phyloP scores from a whole-genome alignment of 2,113 vertebrate genomes.

The Microcebus lehilahytsara region DNA sequence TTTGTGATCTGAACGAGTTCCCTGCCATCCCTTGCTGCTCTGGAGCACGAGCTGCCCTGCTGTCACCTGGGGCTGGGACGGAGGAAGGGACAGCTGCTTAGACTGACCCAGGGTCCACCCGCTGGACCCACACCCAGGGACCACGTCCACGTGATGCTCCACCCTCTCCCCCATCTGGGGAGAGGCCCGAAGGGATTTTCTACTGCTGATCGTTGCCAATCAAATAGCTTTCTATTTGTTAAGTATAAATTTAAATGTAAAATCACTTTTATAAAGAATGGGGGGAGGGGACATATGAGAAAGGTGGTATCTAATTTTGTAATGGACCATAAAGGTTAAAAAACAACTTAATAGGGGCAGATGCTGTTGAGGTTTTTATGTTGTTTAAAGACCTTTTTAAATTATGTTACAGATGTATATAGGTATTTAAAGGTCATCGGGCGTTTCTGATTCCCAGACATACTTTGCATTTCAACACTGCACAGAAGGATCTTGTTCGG shows the following conservation, averaged over 20 bases:
- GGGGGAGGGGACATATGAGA: constrained; percentile 65
- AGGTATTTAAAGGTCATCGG: constrained; percentile 54
- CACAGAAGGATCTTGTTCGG: rapidly evolving
- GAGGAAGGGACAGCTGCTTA: neutral
- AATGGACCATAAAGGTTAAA: constrained; percentile 60
- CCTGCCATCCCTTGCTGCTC: neutral
- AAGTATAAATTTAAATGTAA: constrained; percentile 52
- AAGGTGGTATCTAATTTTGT: constrained; percentile 79
- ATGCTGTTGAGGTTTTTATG: constrained; percentile 55
- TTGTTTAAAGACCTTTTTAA: constrained; percentile 63
- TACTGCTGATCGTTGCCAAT: constrained; percentile 53
- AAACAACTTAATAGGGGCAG: constrained; percentile 12
- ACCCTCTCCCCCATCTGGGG: neutral
- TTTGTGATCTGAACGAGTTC: constrained; percentile 86
- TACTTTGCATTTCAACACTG: neutral
- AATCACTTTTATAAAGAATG: constrained; percentile 61
- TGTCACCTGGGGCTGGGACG: neutral
- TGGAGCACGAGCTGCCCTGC: rapidly evolving
- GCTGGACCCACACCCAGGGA: neutral
- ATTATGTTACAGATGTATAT: constrained; percentile 63
- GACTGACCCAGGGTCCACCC: neutral
- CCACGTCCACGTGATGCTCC: neutral
- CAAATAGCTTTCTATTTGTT: constrained; percentile 73
- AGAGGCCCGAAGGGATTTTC: constrained; percentile 6
- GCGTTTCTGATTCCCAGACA: neutral